Base-by-base conservation (phyloP, 2,888 invertebrate genomes). In the Thecophora atra region DNA sequence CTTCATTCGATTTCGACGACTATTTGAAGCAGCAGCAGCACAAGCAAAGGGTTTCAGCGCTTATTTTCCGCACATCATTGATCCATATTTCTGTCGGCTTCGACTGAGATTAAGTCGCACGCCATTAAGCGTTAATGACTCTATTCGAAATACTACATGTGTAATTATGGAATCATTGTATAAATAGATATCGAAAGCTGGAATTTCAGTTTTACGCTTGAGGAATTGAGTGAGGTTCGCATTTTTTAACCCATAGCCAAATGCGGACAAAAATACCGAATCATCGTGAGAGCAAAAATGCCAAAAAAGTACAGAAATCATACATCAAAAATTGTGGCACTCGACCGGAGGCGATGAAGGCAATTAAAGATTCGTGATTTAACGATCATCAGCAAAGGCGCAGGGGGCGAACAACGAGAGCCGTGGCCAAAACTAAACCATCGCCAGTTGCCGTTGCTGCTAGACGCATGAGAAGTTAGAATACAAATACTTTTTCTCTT, bases 341-440 rank as follows among this genome's bases (percentile, higher is more conserved):
- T 79, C 80, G 82, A 82, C 85, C 84, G 82, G 81, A 83, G 85
- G 85, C 84, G 84, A 82, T 83, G 81, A 84, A 85, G 84, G 83
- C 85, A 86, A 86, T 86, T 86, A 86, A 86, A 86, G 85, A 84
- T 84, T 86, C 85, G 85, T 86, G 85, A 86, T 86, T 84, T 83
- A 83, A 83, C 83, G 85, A 85, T 85, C 84, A 85, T 84, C 70
- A 47, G 26, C 70, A 28, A 83, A 79, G 80, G 81, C n/a, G n/a
- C n/a, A 81, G 80, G 58, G 11, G 30, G 69, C 56, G 42, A 72
- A 63, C 66, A 78, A 75, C 76, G 70, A 66, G 71, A 74, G 72
- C 74, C 73, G 72, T 15, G 30, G 63, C 52, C 72, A 67, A 68
- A 70, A 58, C 17, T 51, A 56, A 72, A 70, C 52, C 42, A 64